Conservation (phyloP, 2,113 vertebrate genomes). For the Acanthisitta chloris region DNA sequence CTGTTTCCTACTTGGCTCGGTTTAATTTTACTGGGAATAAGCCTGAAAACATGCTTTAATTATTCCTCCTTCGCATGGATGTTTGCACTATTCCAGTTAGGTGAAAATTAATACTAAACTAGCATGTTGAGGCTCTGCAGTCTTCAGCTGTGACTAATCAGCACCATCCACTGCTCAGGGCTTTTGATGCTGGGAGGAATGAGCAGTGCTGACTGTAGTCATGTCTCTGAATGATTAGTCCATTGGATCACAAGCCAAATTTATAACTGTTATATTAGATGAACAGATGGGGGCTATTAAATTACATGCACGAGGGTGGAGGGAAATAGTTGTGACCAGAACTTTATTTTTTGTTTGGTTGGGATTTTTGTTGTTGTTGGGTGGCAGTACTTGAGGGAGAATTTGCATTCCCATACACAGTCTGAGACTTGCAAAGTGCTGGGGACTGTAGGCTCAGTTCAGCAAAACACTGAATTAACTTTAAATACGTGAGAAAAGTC, state of each 20-base stretch:
- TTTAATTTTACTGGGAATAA: background rate
- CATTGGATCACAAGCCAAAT: slow-evolving; percentile 22
- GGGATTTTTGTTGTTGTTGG: background rate
- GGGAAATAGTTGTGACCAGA: background rate
- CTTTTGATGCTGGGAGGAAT: background rate
- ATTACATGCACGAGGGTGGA: background rate
- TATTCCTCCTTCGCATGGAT: background rate
- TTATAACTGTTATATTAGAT: background rate
- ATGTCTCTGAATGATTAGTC: background rate
- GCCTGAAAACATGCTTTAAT: background rate
- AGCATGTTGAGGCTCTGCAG: background rate
- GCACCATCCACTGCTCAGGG: background rate
- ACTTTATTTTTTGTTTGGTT: background rate
- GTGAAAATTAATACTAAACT: slow-evolving; percentile 19
- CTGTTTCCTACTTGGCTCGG: background rate
- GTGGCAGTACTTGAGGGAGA: background rate
- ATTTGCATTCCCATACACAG: background rate
- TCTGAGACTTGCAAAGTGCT: background rate
- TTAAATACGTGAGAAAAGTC: background rate
- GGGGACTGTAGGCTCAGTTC: background rate
- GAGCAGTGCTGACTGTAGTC: background rate
- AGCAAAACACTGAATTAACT: background rate
- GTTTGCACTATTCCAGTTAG: background rate
- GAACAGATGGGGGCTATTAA: slow-evolving; percentile 14
- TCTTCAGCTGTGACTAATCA: slow-evolving; percentile 19